Evolutionary conservation across 1,140 invertebrate genomes (phyloP), one percentile per base, ranked within the genome.

Genomic region (Drosophila yakuba): DNA sequence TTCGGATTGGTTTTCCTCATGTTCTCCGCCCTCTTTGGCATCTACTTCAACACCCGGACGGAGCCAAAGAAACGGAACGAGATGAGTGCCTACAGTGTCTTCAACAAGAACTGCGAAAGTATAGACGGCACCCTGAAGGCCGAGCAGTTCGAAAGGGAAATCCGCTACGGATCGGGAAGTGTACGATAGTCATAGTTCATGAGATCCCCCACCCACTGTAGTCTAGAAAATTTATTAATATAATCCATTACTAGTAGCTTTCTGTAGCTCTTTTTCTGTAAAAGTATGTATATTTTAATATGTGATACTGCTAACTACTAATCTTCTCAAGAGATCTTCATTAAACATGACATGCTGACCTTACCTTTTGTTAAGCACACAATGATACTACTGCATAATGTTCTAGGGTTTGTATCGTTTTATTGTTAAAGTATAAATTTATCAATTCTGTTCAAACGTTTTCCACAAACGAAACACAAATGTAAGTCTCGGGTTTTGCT

Each of bases 31-130:
- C 93, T 99, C 50, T 85, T 97, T 77, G 94, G 97, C 20, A 97
- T 99, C 48, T 99, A 95, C 90, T 93, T 95, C 0, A 99, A 98
- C 91, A 98, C 97, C 38, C 93, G 97, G 48, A 96, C 96, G 4
- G 93, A 94, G 8, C 94, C 94, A 17, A 96, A 94, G 90, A 95
- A 94, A 59, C 92, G 91, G 45, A 95, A 95, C 38, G 97, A 98
- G 94, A 92, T 97, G 0, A 99, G 97, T 93, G 98, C 98, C 0
- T 99, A 99, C 92, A 99, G 98, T 58, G 98, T 99, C 0, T 99
- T 99, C 91, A 99, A 99, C 94, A 95, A 96, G 71, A 96, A 98
- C 83, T 99, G 97, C 93, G 95, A 97, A 91, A 95, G 97, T 55
- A 97, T 99, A 69, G 96, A 98, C 78, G 98, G 98, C 14, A 98